Evolutionary conservation across 1,140 invertebrate species (phyloP).

Genomic region (Neodiprion virginianus): DNA sequence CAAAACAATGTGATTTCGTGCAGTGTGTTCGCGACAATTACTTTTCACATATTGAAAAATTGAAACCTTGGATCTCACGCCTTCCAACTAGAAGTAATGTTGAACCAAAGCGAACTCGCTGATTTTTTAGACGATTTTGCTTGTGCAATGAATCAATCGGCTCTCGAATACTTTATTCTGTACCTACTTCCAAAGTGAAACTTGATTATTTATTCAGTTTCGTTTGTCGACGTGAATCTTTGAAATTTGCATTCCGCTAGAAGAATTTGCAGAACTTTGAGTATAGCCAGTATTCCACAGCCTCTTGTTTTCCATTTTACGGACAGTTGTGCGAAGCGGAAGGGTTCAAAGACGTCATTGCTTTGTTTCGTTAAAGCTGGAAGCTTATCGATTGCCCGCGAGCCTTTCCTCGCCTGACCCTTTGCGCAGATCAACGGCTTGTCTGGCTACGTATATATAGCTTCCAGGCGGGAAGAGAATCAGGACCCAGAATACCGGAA

Average conservation of each 20-base stretch:
- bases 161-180: too few species aligned
- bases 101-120: too few species aligned
- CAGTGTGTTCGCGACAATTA: too few species aligned
- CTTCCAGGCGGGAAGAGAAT: neutral
- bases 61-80: too few species aligned
- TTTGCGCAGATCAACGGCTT: constrained; percentile 2
- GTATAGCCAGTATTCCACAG: neutral
- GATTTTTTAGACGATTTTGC: too few species aligned
- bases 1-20: too few species aligned
- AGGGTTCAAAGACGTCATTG: neutral
- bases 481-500: neutral
- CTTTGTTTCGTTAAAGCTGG: neutral
- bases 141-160: too few species aligned
- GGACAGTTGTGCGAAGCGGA: neutral
- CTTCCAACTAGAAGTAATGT: too few species aligned
- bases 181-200: neutral
- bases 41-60: too few species aligned
- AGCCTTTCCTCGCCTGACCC: neutral
- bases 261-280: neutral
- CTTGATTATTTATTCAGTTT: neutral
- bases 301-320: neutral
- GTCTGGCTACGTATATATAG: neutral
- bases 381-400: neutral
- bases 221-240: neutral
- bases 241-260: neutral